Evolutionary conservation across 2,888 invertebrate species (phyloP).

Genomic region (Dryobotodes eremita): DNA sequence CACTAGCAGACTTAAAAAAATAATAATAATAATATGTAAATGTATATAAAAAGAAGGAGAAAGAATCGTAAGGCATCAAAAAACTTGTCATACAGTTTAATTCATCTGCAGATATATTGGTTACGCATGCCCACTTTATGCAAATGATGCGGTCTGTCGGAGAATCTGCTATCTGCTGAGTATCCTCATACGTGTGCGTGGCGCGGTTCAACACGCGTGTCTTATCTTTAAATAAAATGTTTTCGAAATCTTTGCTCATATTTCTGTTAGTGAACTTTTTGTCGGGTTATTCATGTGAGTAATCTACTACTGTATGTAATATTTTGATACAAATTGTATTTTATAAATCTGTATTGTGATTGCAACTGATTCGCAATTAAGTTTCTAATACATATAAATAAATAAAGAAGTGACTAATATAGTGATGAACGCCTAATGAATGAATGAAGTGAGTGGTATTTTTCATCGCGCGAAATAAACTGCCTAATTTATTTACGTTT

Average conservation of each 20-base stretch:
- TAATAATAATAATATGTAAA: too few relatives aligned
- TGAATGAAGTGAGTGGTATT: background rate
- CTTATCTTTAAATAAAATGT: constrained; percentile 34
- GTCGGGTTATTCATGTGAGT: constrained; percentile 56
- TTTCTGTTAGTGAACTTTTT: constrained; percentile 44
- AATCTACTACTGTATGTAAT: background rate
- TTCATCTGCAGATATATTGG: too few relatives aligned
- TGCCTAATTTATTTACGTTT: background rate
- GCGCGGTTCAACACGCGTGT: constrained; percentile 14
- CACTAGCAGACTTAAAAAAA: too few relatives aligned
- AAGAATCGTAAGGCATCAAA: too few relatives aligned
- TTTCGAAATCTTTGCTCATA: constrained; percentile 40
- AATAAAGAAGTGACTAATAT: background rate
- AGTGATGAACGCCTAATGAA: background rate
- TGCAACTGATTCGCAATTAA: background rate
- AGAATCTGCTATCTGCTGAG: constrained; percentile 26
- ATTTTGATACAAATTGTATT: background rate
- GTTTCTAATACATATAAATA: too few relatives aligned
- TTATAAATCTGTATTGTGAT: too few relatives aligned
- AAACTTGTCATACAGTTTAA: too few relatives aligned
- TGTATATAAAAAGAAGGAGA: too few relatives aligned
- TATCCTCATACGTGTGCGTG: background rate
- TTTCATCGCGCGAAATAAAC: background rate
- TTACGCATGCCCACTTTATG: constrained; percentile 12
- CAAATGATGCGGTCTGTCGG: constrained; percentile 9